Evolutionary conservation across 2,888 invertebrate species (phyloP), one percentile per base, ranked within the genome.

Genomic region (Apomyelois bistriatella): DNA sequence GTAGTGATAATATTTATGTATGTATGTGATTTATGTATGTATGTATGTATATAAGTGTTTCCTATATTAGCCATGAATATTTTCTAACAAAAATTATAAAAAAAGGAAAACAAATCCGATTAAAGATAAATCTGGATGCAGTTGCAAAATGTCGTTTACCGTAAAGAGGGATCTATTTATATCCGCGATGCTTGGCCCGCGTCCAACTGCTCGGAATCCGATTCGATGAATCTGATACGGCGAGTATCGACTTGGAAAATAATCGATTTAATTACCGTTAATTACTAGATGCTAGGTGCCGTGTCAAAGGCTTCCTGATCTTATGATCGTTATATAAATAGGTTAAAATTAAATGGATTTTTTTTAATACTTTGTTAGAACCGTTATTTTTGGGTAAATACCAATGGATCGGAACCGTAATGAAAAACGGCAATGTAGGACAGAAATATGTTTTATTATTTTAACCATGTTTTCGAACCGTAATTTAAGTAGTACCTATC

Each of bases 91-190:
- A 22, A 7, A 3, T n/a, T 10, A 15, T 3, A 28, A 43, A 28
- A 28, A n/a, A n/a, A n/a, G n/a, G n/a, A n/a, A n/a, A 28, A 43
- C 28, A 6, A 46, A 43, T 12, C 28, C 12, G 28, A 43, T 13
- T 13, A 46, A 30, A 30, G 15, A 15, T 13, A 46, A 13, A 30
- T 13, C 30, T 8, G 30, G 30, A 32, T 46, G 46, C 46, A 46
- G 46, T 46, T 16, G 32, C 46, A 46, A 46, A 41, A 46, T 10
- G 46, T 46, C 46, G 32, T 46, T 46, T 46, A 46, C 46, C 32
- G 46, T 46, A 46, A 46, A 32, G 32, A 46, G 46, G 32, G 16
- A 6, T 35, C 46, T 46, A 46, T 46, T 46, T 46, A 46, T 46
- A 46, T 10, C 32, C 10, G 32, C 46, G 15, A 32, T 35, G 46